Base-by-base conservation (phyloP, 1,140 invertebrate genomes). In the Artemia franciscana region DNA sequence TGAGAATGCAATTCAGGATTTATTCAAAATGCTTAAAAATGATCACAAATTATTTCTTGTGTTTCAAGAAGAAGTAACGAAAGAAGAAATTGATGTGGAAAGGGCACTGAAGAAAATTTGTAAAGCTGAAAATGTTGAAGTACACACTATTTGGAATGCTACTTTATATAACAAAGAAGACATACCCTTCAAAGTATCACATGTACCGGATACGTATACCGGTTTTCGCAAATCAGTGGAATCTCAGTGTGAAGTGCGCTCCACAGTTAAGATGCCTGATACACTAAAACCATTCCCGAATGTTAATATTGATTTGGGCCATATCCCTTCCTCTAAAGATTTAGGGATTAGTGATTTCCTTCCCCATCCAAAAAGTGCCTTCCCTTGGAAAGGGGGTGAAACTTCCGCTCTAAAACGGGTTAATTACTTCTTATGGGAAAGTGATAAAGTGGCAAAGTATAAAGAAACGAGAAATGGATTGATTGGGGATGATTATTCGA, bases 401-500 rank as follows among this genome's bases (percentile, higher is more conserved):
- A 68, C 70, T 18, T 56, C 68, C n/a, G 73, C 65, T 28, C 60
- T 73, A 26, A 65, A 60, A 26, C 65, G 73, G 59, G 56, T 74
- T 23, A 60, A 70, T 25, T 65, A 68, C 61, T 75, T 73, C 56
- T 66, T 74, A 4, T 75, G 73, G 72, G 66, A 70, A 0, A 71
- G 71, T 12, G 68, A 73, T 64, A 68, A 64, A 62, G 70, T 75
- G 5, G 69, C 70, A 7, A 71, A 66, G 21, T 75, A 75, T 65
- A 74, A 74, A 65, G 70, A 70, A 62, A 75, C 74, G 4, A 67
- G 73, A 57, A 75, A 75, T 68, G 71, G 72, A 27, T 67, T 75
- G 57, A 66, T 73, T 61, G 74, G 74, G 5, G 64, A 70, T 7
- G 71, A 74, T n/a, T 74, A 73, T 61, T 74, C 74, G 21, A 74